Conservation (phyloP, 2,797 vertebrate genomes). For the Ibycter americanus region DNA sequence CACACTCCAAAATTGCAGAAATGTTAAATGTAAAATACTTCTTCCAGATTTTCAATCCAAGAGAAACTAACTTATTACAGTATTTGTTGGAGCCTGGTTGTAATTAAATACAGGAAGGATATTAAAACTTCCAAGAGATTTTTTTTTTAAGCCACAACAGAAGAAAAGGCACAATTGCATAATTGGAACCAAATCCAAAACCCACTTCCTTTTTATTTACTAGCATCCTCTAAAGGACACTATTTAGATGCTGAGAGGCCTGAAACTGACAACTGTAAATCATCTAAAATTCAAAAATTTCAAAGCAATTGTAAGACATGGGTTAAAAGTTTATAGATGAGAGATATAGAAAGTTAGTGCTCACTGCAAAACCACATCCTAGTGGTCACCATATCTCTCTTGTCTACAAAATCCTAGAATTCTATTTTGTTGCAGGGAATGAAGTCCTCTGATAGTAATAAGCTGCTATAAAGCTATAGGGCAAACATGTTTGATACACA, state of each 20-base stretch:
- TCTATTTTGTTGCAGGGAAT: constrained; percentile 29
- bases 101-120: constrained; percentile 83
- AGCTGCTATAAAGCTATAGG: constrained; percentile 23
- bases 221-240: constrained; percentile 79
- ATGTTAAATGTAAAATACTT: constrained; percentile 34
- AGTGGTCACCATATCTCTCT: not conserved
- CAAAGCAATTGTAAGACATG: constrained; percentile 65
- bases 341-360: constrained; percentile 58
- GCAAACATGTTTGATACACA: constrained; percentile 7
- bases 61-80: constrained; percentile 56
- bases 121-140: constrained; percentile 80
- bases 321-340: constrained; percentile 77
- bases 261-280: constrained; percentile 71
- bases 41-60: constrained; percentile 45
- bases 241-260: constrained; percentile 74
- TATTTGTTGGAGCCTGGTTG: constrained; percentile 69
- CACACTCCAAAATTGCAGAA: not conserved
- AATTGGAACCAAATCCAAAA: constrained; percentile 83
- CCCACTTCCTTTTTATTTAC: constrained; percentile 83
- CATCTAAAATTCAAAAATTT: constrained; percentile 61
- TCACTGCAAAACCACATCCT: constrained; percentile 67
- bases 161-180: constrained; percentile 77
- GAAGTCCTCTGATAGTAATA: constrained; percentile 23
- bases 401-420: not conserved
- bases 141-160: constrained; percentile 81